phyloP scores from a whole-genome alignment of 1,140 invertebrate species.

The Bombus huntii region DNA sequence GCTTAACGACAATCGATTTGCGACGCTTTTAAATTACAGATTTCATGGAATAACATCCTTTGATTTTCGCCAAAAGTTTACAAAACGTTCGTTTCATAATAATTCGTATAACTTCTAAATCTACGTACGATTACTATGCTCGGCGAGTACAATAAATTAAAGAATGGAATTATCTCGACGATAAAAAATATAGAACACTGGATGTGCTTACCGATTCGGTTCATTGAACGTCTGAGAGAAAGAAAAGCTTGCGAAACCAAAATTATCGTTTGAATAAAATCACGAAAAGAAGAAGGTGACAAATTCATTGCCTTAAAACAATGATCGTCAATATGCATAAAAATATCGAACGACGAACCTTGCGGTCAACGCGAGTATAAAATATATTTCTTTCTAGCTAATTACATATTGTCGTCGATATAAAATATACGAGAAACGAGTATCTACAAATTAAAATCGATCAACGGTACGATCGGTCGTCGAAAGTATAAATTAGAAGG shows the following conservation, averaged over 20 bases:
- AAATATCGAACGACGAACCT: background rate
- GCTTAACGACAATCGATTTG: background rate
- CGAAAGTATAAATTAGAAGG: background rate
- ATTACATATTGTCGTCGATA: background rate
- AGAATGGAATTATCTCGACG: background rate
- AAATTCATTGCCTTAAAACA: background rate
- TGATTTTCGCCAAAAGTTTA: background rate
- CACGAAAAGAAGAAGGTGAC: background rate
- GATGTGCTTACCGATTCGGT: background rate
- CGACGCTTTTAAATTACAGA: background rate
- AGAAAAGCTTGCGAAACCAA: background rate
- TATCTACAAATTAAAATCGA: background rate
- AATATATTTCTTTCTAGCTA: background rate
- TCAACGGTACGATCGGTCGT: background rate
- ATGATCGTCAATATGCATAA: background rate
- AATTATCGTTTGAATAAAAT: background rate
- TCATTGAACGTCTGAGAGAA: background rate
- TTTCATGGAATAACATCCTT: background rate
- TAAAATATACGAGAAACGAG: slow-evolving; percentile 1
- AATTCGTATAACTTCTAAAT: background rate
- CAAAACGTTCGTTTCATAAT: background rate
- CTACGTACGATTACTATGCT: background rate
- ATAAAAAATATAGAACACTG: background rate
- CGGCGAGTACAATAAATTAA: background rate
- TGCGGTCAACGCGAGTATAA: background rate